Conservation (phyloP, 92 coral and sea anemone species). For the Heteractis magnifica region DNA sequence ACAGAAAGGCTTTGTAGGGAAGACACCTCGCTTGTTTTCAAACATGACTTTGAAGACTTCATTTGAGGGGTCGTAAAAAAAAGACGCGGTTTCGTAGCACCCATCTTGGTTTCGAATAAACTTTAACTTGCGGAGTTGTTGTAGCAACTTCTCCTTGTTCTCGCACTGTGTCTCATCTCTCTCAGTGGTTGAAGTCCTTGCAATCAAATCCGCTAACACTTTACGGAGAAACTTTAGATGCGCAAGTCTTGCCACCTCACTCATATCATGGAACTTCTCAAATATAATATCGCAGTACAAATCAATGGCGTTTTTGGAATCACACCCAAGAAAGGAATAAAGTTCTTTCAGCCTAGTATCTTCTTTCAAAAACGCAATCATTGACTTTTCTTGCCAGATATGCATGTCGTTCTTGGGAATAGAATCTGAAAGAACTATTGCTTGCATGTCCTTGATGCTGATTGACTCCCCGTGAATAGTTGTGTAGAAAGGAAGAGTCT, state of each 20-base stretch:
- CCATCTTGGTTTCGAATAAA: conserved; percentile 47
- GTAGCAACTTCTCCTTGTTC: neutral
- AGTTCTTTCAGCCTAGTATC: conserved; percentile 17
- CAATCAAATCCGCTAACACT: neutral
- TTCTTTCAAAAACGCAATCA: conserved; percentile 34
- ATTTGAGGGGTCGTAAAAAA: conserved; percentile 40
- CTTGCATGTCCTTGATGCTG: conserved; percentile 20
- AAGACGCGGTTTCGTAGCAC: conserved; percentile 33
- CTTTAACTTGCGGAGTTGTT: conserved; percentile 22
- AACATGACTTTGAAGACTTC: conserved; percentile 58
- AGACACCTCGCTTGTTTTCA: conserved; percentile 15
- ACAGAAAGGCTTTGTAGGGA: conserved; percentile 54
- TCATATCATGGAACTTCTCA: conserved; percentile 31
- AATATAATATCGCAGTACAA: conserved; percentile 55
- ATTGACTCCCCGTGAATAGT: conserved; percentile 40
- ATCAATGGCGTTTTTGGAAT: conserved; percentile 36
- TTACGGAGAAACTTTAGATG: conserved; percentile 32
- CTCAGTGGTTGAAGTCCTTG: neutral
- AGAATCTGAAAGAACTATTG: conserved; percentile 40
- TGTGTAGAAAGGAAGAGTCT: conserved; percentile 45
- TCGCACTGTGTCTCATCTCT: neutral
- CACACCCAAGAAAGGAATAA: conserved; percentile 32
- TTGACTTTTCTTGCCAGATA: neutral
- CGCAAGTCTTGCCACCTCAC: conserved; percentile 32
- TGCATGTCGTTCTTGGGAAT: conserved; percentile 43